phyloP scores from a whole-genome alignment of 1,140 invertebrate genomes.

The Cotesia vestalis region DNA sequence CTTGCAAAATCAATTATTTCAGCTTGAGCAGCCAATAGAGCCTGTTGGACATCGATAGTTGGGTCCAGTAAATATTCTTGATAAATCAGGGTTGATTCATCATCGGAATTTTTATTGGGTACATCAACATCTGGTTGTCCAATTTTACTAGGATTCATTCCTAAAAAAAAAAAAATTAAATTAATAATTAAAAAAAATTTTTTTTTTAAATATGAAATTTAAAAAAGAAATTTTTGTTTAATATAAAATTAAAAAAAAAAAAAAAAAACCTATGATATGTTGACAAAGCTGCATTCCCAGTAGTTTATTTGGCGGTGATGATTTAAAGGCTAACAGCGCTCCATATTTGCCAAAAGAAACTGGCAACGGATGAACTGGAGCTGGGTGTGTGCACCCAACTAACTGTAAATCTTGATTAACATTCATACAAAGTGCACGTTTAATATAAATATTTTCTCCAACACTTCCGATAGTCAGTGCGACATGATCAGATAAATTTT shows the following conservation, averaged over 20 bases:
- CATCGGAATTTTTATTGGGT: conserved; percentile 71
- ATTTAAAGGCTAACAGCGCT: conserved; percentile 76
- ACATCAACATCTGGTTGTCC: conserved; percentile 74
- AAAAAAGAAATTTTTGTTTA: conserved; percentile 1
- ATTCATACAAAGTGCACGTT: conserved; percentile 79
- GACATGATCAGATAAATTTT: conserved; percentile 79
- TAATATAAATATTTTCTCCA: conserved; percentile 88
- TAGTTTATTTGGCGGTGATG: conserved; percentile 60
- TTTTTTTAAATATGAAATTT: conserved; percentile 20
- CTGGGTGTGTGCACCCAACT: conserved; percentile 79
- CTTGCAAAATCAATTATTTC: conserved; percentile 84
- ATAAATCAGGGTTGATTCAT: conserved; percentile 79
- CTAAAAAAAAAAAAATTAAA: conserved; percentile 50
- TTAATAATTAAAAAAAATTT: conserved; percentile 33
- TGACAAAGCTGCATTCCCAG: conserved; percentile 83
- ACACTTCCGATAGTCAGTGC: conserved; percentile 85
- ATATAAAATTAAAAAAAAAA: conserved; percentile 31
- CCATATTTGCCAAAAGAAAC: conserved; percentile 83
- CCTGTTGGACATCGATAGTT: conserved; percentile 75
- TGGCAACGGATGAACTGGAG: conserved; percentile 58
- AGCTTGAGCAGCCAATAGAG: conserved; percentile 74
- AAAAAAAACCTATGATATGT: conserved; percentile 81
- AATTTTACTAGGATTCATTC: conserved; percentile 85
- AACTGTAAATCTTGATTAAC: conserved; percentile 69
- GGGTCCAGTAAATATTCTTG: conserved; percentile 90